Conservation (phyloP, 2,113 vertebrate species). For the Gallinago undulata region DNA sequence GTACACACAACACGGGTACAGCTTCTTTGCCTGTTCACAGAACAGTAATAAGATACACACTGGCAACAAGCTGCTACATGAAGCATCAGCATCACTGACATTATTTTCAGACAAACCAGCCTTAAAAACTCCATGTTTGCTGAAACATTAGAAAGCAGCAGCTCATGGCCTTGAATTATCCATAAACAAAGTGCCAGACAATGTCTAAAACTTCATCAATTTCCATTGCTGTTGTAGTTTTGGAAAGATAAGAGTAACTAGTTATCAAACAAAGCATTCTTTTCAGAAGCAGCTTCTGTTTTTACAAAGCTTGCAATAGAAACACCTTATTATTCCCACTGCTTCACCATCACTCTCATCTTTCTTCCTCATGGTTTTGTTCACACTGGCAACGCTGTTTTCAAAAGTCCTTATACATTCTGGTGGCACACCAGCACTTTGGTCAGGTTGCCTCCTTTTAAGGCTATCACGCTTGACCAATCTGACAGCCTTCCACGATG, state of each 20-base stretch:
- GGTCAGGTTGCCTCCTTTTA: not conserved
- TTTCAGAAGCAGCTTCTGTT: not conserved
- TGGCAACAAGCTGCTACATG: not conserved
- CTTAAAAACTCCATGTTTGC: not conserved
- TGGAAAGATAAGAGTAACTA: not conserved
- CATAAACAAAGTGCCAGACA: not conserved
- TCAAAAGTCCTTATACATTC: rapidly evolving
- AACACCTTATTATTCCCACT: not conserved
- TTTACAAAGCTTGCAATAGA: not conserved
- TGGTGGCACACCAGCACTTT: not conserved
- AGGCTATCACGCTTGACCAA: not conserved
- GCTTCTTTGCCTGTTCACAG: not conserved
- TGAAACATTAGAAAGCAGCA: not conserved
- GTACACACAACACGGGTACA: not conserved
- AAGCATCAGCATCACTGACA: not conserved
- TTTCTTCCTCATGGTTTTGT: not conserved
- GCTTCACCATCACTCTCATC: not conserved
- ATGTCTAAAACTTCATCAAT: not conserved
- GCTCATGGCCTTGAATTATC: not conserved
- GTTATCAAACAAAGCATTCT: not conserved
- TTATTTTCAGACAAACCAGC: not conserved
- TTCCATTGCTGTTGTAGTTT: not conserved
- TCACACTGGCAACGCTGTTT: not conserved
- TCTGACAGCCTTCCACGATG: not conserved
- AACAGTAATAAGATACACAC: not conserved